Evolutionary conservation across 2,113 vertebrate species (phyloP), one percentile per base, ranked within the genome.

Genomic region (Lichenostomus cassidix): DNA sequence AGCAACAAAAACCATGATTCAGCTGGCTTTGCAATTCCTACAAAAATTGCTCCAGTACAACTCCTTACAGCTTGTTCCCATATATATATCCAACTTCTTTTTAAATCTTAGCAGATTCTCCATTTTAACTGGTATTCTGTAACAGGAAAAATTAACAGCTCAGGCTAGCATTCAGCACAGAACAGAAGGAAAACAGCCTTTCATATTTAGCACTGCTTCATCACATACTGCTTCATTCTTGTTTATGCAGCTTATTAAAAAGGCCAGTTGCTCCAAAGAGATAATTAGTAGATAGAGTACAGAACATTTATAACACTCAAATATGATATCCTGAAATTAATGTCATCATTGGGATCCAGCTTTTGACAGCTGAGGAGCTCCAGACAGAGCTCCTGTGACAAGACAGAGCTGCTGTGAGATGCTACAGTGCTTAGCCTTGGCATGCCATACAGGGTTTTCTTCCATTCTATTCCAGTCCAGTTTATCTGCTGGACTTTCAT

Each of bases 401-500:
- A 42, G 58, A 27, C 10, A 4, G 0, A 89, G 80, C 63, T 86
- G 56, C 60, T 89, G 12, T 17, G 19, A 64, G 83, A 77, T 42
- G 49, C 46, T 63, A 5, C 8, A 8, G 12, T 55, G n/a, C 28
- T 71, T 15, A 31, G 5, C 5, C 47, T 75, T 6, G 0, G 35
- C 44, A 21, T 12, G 37, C 24, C 5, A 2, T 24, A 33, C 7
- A 49, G n/a, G 10, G 27, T 6, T 76, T 49, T 33, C 20, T 69
- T 60, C 29, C 53, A 31, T 37, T 41, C 41, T 25, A 1, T 42
- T 69, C 78, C 52, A 47, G 27, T 10, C 23, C 10, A 1, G 8
- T 28, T 18, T 16, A 47, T 28, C 58, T 55, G 39, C 49, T 2
- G 1, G 35, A 52, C 23, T 50, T 46, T 16, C 0, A 0, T 47